A percentile compares a stretch with the other conserved stretches of the same genome.
Evolutionary conservation across 2,113 vertebrate species (phyloP).

Genomic region (Pedionomus torquatus): DNA sequence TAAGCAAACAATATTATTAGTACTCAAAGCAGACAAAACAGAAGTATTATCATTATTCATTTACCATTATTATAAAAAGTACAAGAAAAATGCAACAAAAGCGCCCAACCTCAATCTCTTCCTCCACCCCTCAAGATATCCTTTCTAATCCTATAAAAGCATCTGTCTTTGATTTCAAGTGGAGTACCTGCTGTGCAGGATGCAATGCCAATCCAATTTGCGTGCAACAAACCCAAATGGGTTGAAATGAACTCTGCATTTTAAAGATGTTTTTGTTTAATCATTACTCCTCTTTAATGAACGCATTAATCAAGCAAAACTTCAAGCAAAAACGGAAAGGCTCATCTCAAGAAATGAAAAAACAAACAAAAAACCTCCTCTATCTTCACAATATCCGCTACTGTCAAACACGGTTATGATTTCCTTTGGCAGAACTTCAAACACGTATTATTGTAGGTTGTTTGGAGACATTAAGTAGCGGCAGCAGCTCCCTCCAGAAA

Average conservation of each 20-base stretch:
- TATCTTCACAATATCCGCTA: neutral
- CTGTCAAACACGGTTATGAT: neutral
- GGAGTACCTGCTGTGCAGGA: slow-evolving; percentile 80
- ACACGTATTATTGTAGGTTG: neutral
- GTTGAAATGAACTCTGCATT: slow-evolving; percentile 82
- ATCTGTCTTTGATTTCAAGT: slow-evolving; percentile 83
- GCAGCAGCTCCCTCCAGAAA: neutral
- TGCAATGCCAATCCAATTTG: slow-evolving; percentile 82
- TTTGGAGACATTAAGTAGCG: neutral
- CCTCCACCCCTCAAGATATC: slow-evolving; percentile 67
- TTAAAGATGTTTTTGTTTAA: slow-evolving; percentile 82
- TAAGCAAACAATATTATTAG: slow-evolving; percentile 59
- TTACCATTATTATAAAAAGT: slow-evolving; percentile 63
- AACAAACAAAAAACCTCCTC: neutral
- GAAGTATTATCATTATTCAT: slow-evolving; percentile 53
- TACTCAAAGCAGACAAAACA: slow-evolving; percentile 54
- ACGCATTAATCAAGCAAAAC: slow-evolving; percentile 80
- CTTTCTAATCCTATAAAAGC: slow-evolving; percentile 82
- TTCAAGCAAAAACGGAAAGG: slow-evolving; percentile 62
- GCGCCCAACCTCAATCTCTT: slow-evolving; percentile 45
- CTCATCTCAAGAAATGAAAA: slow-evolving; percentile 52
- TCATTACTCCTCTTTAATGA: slow-evolving; percentile 80
- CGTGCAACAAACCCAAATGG: slow-evolving; percentile 78
- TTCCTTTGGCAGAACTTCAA: slow-evolving; percentile 48
- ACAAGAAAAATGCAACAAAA: slow-evolving; percentile 42